These are phyloP conservation scores for Pyralis farinalis DNA, from an alignment of 2,888 invertebrate genomes.

Conservation along the genomic window DNA sequence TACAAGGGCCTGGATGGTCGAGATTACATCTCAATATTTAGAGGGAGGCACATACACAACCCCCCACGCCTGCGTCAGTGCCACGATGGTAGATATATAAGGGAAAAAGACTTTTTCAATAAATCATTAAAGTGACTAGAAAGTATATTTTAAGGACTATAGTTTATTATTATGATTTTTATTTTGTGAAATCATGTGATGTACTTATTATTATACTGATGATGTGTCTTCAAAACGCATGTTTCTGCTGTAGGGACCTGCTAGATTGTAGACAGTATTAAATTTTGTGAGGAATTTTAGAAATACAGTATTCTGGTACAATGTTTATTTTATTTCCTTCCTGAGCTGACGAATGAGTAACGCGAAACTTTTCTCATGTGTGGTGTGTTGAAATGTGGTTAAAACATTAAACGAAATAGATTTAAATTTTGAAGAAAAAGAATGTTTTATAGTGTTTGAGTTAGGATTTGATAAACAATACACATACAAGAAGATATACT, in stretches of 20 bases:
- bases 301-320: constrained; percentile 68
- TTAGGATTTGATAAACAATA: no score
- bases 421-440: no score
- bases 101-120: constrained; percentile 54
- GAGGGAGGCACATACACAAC: constrained; percentile 65
- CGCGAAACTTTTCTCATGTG: no score
- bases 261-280: constrained; percentile 48
- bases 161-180: constrained; percentile 29
- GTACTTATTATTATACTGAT: constrained; percentile 49
- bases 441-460: no score
- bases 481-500: no score
- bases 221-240: constrained; percentile 48
- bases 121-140: constrained; percentile 37
- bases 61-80: constrained; percentile 67
- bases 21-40: constrained; percentile 72
- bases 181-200: constrained; percentile 43
- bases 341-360: no score
- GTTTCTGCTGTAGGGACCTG: constrained; percentile 69
- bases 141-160: constrained; percentile 24
- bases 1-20: constrained; percentile 64
- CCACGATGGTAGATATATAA: constrained; percentile 68
- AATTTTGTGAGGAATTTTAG: constrained; percentile 58
- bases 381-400: no score
- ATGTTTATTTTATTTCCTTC: not conserved
- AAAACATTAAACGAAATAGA: no score